phyloP scores from a whole-genome alignment of 2,797 vertebrate genomes.

The Syndactyla subalaris region DNA sequence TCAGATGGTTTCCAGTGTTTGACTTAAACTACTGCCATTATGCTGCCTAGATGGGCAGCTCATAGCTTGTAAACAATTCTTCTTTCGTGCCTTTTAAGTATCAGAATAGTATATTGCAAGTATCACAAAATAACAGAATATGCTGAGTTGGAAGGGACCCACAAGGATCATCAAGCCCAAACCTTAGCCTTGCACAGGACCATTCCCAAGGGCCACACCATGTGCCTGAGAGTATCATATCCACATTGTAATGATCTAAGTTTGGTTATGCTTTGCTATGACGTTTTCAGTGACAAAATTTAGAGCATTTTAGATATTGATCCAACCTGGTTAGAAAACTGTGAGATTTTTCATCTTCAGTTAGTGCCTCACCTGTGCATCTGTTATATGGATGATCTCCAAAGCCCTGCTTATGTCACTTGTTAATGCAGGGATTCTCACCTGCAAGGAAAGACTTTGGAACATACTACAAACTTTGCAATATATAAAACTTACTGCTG shows the following conservation, averaged over 20 bases:
- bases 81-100: not conserved
- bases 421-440: not conserved
- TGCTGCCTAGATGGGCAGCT: not conserved
- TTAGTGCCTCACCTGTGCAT: not conserved
- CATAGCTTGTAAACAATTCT: not conserved
- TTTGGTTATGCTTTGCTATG: not conserved
- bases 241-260: not conserved
- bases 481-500: not conserved
- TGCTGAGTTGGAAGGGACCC: not conserved
- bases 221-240: not conserved
- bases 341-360: not conserved
- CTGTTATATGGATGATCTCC: not conserved
- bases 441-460: not conserved
- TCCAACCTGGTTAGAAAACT: not conserved
- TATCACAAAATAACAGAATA: not conserved
- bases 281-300: not conserved
- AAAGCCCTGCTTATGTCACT: accelerated
- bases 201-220: not conserved
- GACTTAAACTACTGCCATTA: not conserved
- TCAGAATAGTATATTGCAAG: not conserved
- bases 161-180: not conserved
- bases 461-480: not conserved
- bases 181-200: not conserved
- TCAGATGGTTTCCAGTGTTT: not conserved
- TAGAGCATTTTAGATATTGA: not conserved